phyloP scores from a whole-genome alignment of 2,888 invertebrate species.

The Trachelus stipa region DNA sequence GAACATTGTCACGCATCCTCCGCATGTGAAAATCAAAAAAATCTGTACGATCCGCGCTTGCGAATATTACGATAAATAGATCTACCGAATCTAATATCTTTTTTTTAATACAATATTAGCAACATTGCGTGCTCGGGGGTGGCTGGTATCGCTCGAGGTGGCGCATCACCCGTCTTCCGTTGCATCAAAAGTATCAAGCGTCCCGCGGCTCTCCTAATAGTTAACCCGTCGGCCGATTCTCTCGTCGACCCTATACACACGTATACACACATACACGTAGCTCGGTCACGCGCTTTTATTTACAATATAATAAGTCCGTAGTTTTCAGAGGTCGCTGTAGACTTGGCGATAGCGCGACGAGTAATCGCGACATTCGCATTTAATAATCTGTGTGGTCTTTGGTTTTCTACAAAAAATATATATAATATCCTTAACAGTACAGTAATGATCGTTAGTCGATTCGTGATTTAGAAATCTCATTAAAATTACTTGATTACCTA shows the following conservation, averaged over 20 bases:
- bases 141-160: not conserved
- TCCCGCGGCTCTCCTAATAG: not conserved
- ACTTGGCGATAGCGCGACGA: not conserved
- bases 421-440: slow-evolving; percentile 60
- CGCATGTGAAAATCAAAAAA: not conserved
- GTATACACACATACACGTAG: slow-evolving; percentile 21
- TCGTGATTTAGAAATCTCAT: slow-evolving; percentile 57
- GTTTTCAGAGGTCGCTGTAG: not conserved
- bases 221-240: slow-evolving; percentile 21
- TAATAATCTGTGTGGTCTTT: slow-evolving; percentile 59
- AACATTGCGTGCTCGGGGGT: slow-evolving; percentile 7
- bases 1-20: no score
- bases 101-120: slow-evolving; percentile 14
- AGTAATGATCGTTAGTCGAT: slow-evolving; percentile 56
- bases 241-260: slow-evolving; percentile 28
- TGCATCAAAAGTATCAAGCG: not conserved
- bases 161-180: not conserved
- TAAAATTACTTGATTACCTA: slow-evolving; percentile 22
- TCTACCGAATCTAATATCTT: slow-evolving; percentile 14
- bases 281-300: slow-evolving; percentile 28
- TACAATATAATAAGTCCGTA: slow-evolving; percentile 24
- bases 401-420: slow-evolving; percentile 66
- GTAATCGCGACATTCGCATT: slow-evolving; percentile 38
- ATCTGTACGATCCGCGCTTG: not conserved
- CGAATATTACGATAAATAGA: not conserved